Percentiles rank a stretch among this genome's conserved stretches.
Conservation (phyloP, 2,113 vertebrate genomes). For the Colius striatus region DNA sequence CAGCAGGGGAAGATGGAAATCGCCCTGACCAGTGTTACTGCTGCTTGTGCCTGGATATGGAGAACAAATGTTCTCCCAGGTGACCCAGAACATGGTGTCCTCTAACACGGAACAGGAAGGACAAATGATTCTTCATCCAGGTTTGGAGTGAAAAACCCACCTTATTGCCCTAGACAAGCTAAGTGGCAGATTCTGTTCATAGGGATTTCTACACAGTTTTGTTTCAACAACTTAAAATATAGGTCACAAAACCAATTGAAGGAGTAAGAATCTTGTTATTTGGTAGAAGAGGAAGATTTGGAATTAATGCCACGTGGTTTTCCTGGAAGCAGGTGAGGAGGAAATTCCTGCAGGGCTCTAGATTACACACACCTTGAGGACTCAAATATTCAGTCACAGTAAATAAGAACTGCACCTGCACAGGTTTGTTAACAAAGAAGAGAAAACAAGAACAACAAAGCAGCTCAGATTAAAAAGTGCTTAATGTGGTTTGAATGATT, state of each 20-base stretch:
- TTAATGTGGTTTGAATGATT: not conserved
- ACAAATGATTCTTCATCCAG: not conserved
- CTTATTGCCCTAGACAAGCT: rapidly evolving
- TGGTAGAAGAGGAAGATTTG: not conserved
- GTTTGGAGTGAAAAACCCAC: not conserved
- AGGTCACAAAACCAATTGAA: not conserved
- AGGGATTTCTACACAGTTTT: not conserved
- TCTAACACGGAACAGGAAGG: not conserved
- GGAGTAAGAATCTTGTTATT: not conserved
- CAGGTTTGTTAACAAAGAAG: not conserved
- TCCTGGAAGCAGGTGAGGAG: not conserved
- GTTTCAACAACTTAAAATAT: not conserved
- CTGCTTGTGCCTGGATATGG: rapidly evolving
- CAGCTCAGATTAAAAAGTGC: not conserved
- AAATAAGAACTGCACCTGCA: not conserved
- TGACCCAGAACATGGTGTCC: not conserved
- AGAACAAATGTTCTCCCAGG: not conserved
- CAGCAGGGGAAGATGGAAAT: not conserved
- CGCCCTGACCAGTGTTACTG: not conserved
- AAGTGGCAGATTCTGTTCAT: not conserved
- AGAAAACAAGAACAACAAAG: not conserved
- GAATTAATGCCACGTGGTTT: not conserved
- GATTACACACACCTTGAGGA: not conserved
- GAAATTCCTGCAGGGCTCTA: not conserved
- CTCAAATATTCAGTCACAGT: not conserved